phyloP scores from a whole-genome alignment of 1,140 invertebrate genomes.

The Goniozus legneri region DNA sequence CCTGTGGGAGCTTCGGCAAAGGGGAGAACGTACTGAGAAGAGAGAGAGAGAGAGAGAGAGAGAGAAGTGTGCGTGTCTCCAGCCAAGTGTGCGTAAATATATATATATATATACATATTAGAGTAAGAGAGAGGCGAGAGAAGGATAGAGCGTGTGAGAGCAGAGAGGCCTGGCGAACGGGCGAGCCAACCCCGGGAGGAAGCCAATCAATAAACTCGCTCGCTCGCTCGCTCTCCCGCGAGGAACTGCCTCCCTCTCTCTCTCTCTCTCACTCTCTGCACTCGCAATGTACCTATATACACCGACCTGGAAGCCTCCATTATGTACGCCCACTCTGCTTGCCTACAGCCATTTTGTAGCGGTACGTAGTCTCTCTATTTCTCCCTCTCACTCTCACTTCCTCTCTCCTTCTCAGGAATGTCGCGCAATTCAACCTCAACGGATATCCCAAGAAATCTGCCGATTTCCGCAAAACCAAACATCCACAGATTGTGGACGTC shows the following conservation, averaged over 20 bases:
- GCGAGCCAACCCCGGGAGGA: conserved; percentile 44
- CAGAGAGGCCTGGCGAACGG: conserved; percentile 30
- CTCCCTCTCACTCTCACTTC: conserved; percentile 10
- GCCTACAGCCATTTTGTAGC: conserved; percentile 54
- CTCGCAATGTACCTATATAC: conserved; percentile 8
- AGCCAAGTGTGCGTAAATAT: too few relatives aligned
- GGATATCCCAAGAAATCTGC: too few relatives aligned
- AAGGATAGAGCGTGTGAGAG: conserved; percentile 17
- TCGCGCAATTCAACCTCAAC: too few relatives aligned
- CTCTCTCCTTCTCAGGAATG: not conserved
- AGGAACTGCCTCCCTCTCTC: conserved; percentile 39
- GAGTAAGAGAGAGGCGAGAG: conserved; percentile 9
- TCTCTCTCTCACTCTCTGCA: conserved; percentile 17
- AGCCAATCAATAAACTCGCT: conserved; percentile 55
- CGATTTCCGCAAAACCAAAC: too few relatives aligned
- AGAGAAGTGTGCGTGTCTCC: conserved; percentile 2
- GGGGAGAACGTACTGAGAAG: conserved; percentile 6
- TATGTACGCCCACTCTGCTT: conserved; percentile 53
- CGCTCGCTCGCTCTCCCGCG: conserved; percentile 37
- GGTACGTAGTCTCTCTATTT: conserved; percentile 22
- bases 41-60: conserved; percentile 8
- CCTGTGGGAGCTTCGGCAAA: conserved; percentile 39
- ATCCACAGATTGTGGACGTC: too few relatives aligned
- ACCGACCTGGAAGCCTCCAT: conserved; percentile 45
- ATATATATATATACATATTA: not conserved